A percentile compares a stretch with the other conserved stretches of the same genome.
phyloP scores from a whole-genome alignment of 2,888 invertebrate genomes.

The Aleiodes testaceus region DNA sequence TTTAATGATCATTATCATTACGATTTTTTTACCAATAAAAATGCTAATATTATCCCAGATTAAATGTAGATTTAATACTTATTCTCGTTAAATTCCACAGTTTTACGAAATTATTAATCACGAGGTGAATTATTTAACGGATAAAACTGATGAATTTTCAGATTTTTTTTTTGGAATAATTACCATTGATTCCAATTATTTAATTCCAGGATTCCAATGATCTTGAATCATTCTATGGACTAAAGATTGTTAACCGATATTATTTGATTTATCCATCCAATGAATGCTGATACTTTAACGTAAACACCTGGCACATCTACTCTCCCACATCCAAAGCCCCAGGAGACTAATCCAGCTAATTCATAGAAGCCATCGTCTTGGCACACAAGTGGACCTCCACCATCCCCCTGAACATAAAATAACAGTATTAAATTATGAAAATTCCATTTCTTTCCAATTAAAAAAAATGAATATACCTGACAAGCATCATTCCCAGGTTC shows the following conservation, averaged over 20 bases:
- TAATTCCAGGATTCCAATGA: too few relatives aligned
- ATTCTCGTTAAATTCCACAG: too few relatives aligned
- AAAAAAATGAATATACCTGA: constrained; percentile 77
- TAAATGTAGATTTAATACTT: too few relatives aligned
- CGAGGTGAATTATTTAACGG: too few relatives aligned
- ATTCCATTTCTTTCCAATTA: not conserved
- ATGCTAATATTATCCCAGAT: too few relatives aligned
- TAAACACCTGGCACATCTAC: constrained; percentile 97
- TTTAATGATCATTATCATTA: too few relatives aligned
- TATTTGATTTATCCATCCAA: constrained; percentile 98
- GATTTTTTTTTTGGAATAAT: too few relatives aligned
- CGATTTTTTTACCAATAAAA: too few relatives aligned
- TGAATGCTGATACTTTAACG: constrained; percentile 95
- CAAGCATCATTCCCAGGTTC: constrained; percentile 95
- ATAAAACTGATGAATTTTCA: too few relatives aligned
- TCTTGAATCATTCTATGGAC: not conserved
- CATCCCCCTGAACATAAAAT: constrained; percentile 82
- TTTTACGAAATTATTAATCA: too few relatives aligned
- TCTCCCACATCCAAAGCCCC: constrained; percentile 96
- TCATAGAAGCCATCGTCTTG: constrained; percentile 95
- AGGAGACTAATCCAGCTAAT: constrained; percentile 93
- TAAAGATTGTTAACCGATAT: constrained; percentile 89
- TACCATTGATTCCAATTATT: too few relatives aligned
- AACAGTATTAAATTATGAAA: too few relatives aligned
- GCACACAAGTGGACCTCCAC: constrained; percentile 94